Conservation (phyloP, 2,797 vertebrate genomes). For the Rhinatrema bivittatum region DNA sequence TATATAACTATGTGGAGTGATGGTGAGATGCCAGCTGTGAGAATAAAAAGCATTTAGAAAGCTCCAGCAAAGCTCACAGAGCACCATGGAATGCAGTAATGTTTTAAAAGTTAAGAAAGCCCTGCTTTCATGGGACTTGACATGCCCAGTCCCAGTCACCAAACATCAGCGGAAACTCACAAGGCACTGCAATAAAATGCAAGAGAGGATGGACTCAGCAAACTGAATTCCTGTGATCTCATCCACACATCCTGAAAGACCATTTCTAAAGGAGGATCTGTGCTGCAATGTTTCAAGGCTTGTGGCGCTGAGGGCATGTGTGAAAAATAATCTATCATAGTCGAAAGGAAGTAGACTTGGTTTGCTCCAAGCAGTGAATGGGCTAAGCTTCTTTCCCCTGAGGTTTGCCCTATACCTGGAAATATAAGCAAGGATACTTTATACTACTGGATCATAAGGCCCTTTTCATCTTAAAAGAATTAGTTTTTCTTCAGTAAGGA, state of each 20-base stretch:
- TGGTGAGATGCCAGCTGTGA: constrained; percentile 18
- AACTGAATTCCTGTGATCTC: constrained; percentile 28
- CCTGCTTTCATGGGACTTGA: constrained; percentile 19
- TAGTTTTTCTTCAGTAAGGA: too few species aligned
- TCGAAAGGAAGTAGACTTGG: constrained; percentile 33
- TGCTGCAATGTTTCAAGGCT: constrained; percentile 22
- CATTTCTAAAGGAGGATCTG: constrained; percentile 32
- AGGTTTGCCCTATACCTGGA: constrained; percentile 27
- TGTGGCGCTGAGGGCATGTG: constrained; percentile 18
- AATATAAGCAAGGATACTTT: constrained; percentile 9
- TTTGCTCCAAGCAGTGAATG: constrained; percentile 45
- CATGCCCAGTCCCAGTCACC: constrained; percentile 6
- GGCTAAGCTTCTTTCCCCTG: constrained; percentile 38
- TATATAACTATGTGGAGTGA: not conserved
- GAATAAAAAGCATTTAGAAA: constrained; percentile 29
- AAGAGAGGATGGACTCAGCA: not conserved
- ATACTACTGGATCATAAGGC: too few species aligned
- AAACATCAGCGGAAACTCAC: constrained; percentile 19
- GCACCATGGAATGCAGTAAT: constrained; percentile 9
- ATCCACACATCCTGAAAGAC: constrained; percentile 3
- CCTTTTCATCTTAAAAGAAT: too few species aligned
- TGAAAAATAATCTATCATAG: constrained; percentile 35
- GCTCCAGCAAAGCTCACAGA: constrained; percentile 17
- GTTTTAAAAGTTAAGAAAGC: constrained; percentile 18
- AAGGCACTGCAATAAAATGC: constrained; percentile 1